phyloP scores from a whole-genome alignment of 2,113 vertebrate species.

The Isichthys henryi region DNA sequence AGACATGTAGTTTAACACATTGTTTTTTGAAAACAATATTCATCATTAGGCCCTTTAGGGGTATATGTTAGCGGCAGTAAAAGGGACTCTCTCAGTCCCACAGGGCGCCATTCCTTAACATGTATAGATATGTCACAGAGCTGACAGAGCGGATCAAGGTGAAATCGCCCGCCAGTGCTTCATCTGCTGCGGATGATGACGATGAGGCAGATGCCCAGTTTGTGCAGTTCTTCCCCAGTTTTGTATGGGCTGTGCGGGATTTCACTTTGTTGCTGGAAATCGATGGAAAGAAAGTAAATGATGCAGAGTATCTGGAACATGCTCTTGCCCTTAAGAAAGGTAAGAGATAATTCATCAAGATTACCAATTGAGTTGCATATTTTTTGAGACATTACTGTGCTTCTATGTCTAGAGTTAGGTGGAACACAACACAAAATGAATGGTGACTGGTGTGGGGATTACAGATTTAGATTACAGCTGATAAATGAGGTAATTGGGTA shows the following conservation, averaged over 20 bases:
- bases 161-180: conserved; percentile 3
- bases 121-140: conserved; percentile 36
- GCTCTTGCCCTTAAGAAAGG: conserved; percentile 41
- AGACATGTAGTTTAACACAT: no score
- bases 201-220: conserved; percentile 20
- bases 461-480: background rate
- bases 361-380: background rate
- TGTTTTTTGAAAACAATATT: no score
- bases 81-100: background rate
- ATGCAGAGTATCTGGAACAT: conserved; percentile 47
- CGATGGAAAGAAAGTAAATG: conserved; percentile 18
- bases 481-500: background rate
- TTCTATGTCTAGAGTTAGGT: background rate
- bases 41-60: background rate
- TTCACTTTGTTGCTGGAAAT: conserved; percentile 41
- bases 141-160: conserved; percentile 36
- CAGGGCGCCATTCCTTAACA: conserved; percentile 6
- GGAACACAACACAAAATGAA: no score
- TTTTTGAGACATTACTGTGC: no score
- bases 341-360: background rate
- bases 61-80: background rate
- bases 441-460: background rate
- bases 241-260: conserved; percentile 39
- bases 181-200: background rate
- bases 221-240: conserved; percentile 40